phyloP scores from a whole-genome alignment of 2,113 vertebrate genomes.

The Scopus umbretta region DNA sequence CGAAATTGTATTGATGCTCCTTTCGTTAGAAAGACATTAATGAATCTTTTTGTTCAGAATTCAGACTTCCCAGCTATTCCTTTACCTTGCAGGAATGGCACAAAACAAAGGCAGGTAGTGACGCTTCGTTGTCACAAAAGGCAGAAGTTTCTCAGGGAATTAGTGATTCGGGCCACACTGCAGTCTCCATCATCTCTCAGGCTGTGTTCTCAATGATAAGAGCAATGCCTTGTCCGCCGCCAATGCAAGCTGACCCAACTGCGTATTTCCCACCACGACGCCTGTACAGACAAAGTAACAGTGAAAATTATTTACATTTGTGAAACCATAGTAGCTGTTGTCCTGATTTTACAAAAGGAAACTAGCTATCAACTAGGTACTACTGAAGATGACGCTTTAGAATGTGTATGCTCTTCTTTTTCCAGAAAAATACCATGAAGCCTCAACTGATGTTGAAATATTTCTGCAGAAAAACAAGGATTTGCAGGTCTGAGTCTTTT shows the following conservation, averaged over 20 bases:
- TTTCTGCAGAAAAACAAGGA: neutral
- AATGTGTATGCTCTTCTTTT: accelerated
- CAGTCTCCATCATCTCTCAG: slow-evolving; percentile 17
- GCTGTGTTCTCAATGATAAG: slow-evolving; percentile 83
- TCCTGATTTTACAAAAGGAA: neutral
- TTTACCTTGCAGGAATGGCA: neutral
- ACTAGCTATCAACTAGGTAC: neutral
- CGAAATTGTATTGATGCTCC: neutral
- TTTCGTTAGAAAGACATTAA: neutral
- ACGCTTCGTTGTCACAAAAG: neutral
- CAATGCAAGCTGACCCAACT: slow-evolving; percentile 92
- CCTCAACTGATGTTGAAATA: neutral
- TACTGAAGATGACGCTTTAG: accelerated
- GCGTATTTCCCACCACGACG: slow-evolving; percentile 88
- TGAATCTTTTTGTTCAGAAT: neutral
- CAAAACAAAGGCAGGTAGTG: neutral
- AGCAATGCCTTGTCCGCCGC: slow-evolving; percentile 94
- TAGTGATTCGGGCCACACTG: neutral
- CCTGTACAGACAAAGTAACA: slow-evolving; percentile 60
- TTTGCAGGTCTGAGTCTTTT: neutral
- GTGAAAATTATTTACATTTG: neutral
- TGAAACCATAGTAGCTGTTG: neutral
- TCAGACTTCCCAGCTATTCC: neutral
- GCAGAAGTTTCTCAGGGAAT: neutral
- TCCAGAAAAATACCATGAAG: neutral